Base-by-base conservation (phyloP, 2,797 vertebrate genomes). In the Labeo calbasu region DNA sequence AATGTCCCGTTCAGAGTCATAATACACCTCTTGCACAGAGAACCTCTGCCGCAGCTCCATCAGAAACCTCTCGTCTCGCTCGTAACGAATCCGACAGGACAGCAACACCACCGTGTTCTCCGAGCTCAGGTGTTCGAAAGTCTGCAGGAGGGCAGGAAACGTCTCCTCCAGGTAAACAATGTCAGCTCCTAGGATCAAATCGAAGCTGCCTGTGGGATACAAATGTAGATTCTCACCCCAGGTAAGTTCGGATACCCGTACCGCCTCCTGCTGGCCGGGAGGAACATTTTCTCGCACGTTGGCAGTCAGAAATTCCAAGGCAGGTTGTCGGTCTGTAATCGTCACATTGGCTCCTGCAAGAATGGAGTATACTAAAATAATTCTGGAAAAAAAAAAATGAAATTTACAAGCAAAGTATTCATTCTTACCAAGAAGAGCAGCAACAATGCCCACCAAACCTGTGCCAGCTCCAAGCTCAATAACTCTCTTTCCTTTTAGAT, bases 401-500 rank as follows among this genome's bases (percentile, higher is more conserved):
- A 43, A 32, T 28, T 8, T 40, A 40, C 5, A 66, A 0, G 1
- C 21, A 32, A 55, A 66, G 2, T 1, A 59, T 6, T 48, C 15
- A 46, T 71, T 87, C 96, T 94, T 91, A 99, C 98, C 98, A 69
- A 98, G 89, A 73, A 99, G 91, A 0, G 96, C 94, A 46, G 97
- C 96, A 46, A 99, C 98, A 55, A 99, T 99, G 88, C 98, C 97
- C 86, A 98, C 96, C 86, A 99, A 91, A 84, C 98, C 98, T 0
- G 98, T 98, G n/a, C 98, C 98, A 15, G 98, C 98, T 78, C 98
- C 98, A 86, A 99, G 93, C 88, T 99, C 98, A 77, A 99, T 95
- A 0, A 90, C 95, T 69, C 85, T 87, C 84, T 91, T 94, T 76
- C 94, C 96, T 86, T 91, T 90, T 25, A 99, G 84, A 77, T 97